phyloP scores from a whole-genome alignment of 2,888 invertebrate species.

The Caenorhabditis japonica region DNA sequence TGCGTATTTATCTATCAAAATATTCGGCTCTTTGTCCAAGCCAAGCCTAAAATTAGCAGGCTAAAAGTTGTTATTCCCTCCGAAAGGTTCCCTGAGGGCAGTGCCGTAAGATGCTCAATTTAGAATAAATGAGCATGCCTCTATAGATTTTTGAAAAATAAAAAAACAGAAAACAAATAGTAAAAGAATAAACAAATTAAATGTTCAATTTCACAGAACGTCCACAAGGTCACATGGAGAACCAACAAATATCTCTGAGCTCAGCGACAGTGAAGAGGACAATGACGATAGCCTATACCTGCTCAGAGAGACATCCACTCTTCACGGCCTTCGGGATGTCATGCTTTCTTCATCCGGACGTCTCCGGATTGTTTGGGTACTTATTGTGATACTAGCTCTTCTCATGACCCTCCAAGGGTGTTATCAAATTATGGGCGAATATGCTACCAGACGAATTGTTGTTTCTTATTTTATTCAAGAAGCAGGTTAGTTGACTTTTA shows the following conservation, averaged over 20 bases:
- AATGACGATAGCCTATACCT: conserved; percentile 54
- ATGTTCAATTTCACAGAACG: no score
- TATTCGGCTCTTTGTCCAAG: no score
- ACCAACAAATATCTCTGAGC: conserved; percentile 10
- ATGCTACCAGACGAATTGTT: conserved; percentile 58
- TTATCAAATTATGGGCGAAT: conserved; percentile 61
- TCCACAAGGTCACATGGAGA: conserved; percentile 32
- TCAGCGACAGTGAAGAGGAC: conserved; percentile 50
- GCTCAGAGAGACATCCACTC: conserved; percentile 61
- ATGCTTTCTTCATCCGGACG: conserved; percentile 49
- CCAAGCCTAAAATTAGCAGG: no score
- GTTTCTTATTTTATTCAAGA: conserved; percentile 71
- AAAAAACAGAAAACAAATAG: no score
- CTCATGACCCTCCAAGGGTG: conserved; percentile 61
- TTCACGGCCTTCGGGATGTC: conserved; percentile 68
- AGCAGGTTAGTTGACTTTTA: conserved; percentile 36
- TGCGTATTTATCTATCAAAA: no score
- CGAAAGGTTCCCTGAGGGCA: no score
- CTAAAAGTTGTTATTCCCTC: no score
- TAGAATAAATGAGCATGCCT: no score
- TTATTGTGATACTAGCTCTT: conserved; percentile 55
- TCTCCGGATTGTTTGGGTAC: conserved; percentile 60
- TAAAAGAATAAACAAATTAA: no score
- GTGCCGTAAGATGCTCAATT: no score
- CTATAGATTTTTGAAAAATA: neutral